phyloP scores from a whole-genome alignment of 2,888 invertebrate genomes.

The Loripinus fragilis region DNA sequence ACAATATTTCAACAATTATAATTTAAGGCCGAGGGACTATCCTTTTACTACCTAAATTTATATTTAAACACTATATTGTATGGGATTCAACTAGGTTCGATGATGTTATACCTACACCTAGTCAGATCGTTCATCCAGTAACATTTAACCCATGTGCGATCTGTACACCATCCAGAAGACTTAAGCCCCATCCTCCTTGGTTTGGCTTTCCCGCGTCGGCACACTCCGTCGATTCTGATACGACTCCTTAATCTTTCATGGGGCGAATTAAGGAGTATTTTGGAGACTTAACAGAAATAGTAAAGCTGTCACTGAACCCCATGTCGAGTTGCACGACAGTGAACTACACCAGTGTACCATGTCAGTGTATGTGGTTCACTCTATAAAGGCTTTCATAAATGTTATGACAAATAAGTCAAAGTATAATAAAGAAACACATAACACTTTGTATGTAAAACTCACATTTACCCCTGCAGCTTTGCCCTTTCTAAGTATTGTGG shows the following conservation, averaged over 20 bases:
- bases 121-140: constrained; percentile 1
- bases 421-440: too few relatives aligned
- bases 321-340: neutral
- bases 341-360: neutral
- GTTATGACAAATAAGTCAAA: too few relatives aligned
- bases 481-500: too few relatives aligned
- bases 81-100: constrained; percentile 2
- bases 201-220: constrained; percentile 4
- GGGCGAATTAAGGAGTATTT: neutral
- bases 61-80: neutral
- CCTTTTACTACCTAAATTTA: constrained; percentile 2
- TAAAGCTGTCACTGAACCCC: neutral
- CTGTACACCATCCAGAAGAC: constrained; percentile 10
- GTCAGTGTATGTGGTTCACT: neutral
- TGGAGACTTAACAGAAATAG: neutral
- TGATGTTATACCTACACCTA: neutral
- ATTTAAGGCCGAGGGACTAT: constrained; percentile 1
- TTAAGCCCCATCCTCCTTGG: neutral
- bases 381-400: neutral
- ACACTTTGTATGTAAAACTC: too few relatives aligned
- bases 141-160: constrained; percentile 9
- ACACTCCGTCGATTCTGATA: constrained; percentile 10
- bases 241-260: neutral
- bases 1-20: neutral
- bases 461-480: too few relatives aligned